Percentiles rank a stretch among this genome's conserved stretches.
Conservation (phyloP, 1,140 invertebrate genomes). For the Propsilocerus akamusi region DNA sequence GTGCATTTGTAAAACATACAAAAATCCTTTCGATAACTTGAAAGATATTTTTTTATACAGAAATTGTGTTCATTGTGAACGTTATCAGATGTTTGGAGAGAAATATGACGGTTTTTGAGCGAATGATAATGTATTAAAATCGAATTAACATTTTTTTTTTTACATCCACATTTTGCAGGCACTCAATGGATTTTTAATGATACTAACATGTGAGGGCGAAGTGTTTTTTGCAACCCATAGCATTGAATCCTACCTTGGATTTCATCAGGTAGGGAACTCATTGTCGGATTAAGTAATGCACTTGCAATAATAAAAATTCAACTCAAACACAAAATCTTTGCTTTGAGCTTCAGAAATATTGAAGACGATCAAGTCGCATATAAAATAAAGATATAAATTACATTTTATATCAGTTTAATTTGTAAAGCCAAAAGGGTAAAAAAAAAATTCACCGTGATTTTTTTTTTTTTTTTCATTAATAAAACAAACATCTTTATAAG, state of each 20-base stretch:
- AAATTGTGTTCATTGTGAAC: no score
- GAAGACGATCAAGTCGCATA: no score
- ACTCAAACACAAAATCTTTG: no score
- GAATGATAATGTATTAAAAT: no score
- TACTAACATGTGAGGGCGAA: conserved; percentile 94
- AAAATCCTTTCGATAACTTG: no score
- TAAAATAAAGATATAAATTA: neutral
- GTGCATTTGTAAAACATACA: no score
- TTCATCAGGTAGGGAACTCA: conserved; percentile 98
- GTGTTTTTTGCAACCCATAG: conserved; percentile 98
- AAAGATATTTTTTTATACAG: no score
- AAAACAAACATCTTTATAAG: conserved; percentile 2
- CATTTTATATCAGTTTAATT: neutral
- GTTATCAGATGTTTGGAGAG: no score
- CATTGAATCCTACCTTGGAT: conserved; percentile 98
- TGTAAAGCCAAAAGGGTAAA: neutral
- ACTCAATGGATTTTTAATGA: conserved; percentile 96
- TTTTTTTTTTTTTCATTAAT: neutral
- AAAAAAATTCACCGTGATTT: neutral
- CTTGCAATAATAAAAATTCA: no score
- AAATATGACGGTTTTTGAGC: no score
- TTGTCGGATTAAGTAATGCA: conserved; percentile 5
- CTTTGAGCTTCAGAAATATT: no score
- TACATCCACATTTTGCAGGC: conserved; percentile 52
- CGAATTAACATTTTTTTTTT: conserved; percentile 8